Evolutionary conservation across 2,113 vertebrate genomes (phyloP).

Genomic region (Mustela nigripes): DNA sequence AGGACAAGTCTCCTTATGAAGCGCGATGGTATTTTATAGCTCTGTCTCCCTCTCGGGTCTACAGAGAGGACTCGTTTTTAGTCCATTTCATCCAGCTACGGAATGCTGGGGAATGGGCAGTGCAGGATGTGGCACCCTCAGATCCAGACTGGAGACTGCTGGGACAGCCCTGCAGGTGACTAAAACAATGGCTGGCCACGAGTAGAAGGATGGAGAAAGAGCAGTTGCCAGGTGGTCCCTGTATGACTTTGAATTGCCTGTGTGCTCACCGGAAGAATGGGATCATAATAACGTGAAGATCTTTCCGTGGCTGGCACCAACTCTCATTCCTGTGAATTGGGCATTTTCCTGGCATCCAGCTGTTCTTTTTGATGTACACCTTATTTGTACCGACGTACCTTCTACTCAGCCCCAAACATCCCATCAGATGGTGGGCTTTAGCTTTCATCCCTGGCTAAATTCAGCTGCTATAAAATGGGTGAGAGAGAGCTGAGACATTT

Average conservation of each 20-base stretch:
- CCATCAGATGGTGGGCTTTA: background rate
- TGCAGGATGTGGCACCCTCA: rapidly evolving
- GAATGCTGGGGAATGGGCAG: too few species aligned
- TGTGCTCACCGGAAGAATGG: background rate
- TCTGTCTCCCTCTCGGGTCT: background rate
- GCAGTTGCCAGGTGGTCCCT: background rate
- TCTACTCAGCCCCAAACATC: background rate
- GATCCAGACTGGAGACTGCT: background rate
- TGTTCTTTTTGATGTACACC: background rate
- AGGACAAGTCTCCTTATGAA: background rate
- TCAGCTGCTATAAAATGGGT: background rate
- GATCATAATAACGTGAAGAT: rapidly evolving
- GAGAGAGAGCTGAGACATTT: background rate
- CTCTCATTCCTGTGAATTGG: too few species aligned
- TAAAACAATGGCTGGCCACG: background rate
- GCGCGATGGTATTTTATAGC: background rate
- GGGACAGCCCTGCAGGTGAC: background rate
- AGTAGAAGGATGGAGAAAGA: background rate
- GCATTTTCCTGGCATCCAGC: background rate
- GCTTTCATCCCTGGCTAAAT: background rate
- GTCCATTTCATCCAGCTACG: background rate
- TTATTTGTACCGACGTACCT: background rate
- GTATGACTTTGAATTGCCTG: background rate
- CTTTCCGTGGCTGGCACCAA: background rate
- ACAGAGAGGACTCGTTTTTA: background rate